These are phyloP conservation scores for Tokudaia muenninki DNA, from an alignment of 2,797 vertebrate genomes.

Conservation along the genomic window DNA sequence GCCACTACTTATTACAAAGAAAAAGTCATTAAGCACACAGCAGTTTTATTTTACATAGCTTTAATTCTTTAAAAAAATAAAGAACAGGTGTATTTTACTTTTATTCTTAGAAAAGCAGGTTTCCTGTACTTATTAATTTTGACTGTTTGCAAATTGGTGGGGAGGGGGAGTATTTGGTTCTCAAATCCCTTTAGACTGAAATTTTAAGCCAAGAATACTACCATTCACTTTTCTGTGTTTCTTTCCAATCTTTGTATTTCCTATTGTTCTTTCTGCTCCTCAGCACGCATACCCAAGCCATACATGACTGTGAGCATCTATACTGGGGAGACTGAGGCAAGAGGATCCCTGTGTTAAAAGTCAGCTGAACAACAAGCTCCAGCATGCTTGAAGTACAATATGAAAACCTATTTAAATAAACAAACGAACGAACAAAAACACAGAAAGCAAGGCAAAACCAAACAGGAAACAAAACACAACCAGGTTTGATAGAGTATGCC, in stretches of 20 bases:
- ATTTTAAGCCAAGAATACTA: conserved; percentile 47
- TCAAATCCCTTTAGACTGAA: not conserved
- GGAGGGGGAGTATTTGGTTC: not conserved
- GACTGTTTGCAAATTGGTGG: not conserved
- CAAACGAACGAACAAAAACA: not conserved
- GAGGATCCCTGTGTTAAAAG: not conserved
- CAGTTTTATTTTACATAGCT: conserved; percentile 31
- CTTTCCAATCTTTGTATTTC: conserved; percentile 12
- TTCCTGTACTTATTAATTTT: not conserved
- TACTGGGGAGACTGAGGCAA: not conserved
- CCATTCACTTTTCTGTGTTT: not conserved
- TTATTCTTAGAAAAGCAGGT: not conserved
- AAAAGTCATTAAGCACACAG: not conserved
- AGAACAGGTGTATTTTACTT: conserved; percentile 10
- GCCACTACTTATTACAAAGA: not conserved
- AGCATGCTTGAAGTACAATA: not conserved
- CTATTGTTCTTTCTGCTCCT: not conserved
- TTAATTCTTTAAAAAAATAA: conserved; percentile 45
- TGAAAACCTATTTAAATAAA: not conserved
- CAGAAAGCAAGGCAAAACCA: not conserved
- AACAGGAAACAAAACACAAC: not conserved
- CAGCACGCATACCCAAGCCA: not conserved
- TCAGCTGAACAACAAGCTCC: not conserved
- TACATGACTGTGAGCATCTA: not conserved
- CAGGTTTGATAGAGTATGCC: too few species aligned